These are phyloP conservation scores for Porites australiensis DNA, from an alignment of 64 coral and sea anemone species.

Conservation along the genomic window DNA sequence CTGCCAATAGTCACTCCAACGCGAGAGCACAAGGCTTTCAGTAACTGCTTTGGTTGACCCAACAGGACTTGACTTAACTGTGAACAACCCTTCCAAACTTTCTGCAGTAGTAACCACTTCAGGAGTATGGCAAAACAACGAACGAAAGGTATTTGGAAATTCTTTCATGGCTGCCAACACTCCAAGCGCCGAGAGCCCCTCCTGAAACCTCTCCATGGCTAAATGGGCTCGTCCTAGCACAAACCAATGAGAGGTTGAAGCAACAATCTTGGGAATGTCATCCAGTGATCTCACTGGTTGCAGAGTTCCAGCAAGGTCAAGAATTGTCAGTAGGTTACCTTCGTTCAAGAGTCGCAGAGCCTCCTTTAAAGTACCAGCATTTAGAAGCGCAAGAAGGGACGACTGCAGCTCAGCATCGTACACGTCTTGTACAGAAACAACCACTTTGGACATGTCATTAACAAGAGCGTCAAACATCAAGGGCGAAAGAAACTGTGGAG, in stretches of 20 bases:
- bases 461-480: constrained; percentile 12
- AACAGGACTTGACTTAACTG: constrained; percentile 19
- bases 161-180: constrained; percentile 37
- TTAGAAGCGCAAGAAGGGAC: constrained; percentile 2
- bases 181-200: constrained; percentile 48
- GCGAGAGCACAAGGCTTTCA: constrained; percentile 65
- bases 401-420: constrained; percentile 13
- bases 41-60: constrained; percentile 58
- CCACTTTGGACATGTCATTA: background rate
- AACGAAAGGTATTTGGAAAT: constrained; percentile 24
- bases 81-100: constrained; percentile 42
- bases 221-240: constrained; percentile 36
- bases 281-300: constrained; percentile 2
- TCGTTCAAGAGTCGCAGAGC: constrained; percentile 30
- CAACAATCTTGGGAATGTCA: constrained; percentile 20
- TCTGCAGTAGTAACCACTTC: constrained; percentile 46
- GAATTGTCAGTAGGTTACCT: constrained; percentile 34
- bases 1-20: constrained; percentile 61
- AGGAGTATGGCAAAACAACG: constrained; percentile 39
- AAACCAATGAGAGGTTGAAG: constrained; percentile 35
- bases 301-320: constrained; percentile 60
- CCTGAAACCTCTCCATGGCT: constrained; percentile 57
- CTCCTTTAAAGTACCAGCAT: constrained; percentile 12
- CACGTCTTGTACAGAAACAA: constrained; percentile 12
- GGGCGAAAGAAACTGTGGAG: constrained; percentile 3